Evolutionary conservation across 2,113 vertebrate genomes (phyloP), one percentile per base, ranked within the genome.

Genomic region (Gobius niger): DNA sequence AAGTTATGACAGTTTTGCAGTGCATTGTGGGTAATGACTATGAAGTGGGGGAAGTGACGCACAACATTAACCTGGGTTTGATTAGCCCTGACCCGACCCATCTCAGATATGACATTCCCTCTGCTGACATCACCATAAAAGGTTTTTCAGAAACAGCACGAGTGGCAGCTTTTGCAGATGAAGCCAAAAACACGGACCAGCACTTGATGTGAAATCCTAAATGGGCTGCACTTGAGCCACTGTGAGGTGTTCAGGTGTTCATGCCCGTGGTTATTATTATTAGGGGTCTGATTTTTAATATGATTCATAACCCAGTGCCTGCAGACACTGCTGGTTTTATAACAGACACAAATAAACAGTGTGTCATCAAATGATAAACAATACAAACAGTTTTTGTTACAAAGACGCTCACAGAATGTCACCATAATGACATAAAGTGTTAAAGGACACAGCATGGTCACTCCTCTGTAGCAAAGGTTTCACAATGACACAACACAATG

Each of bases 171-270:
- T 86, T 87, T 78, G 73, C 83, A 81, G 84, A 86, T 75, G 83
- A 83, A 82, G 77, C 67, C 53, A 75, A 79, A 76, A 87, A 81
- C 75, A 83, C 47, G 44, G 77, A 64, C 42, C 41, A 86, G 80
- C 59, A 65, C 73, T 72, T 83, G n/a, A 63, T 81, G 75, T 66
- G 65, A 79, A 84, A 87, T 60, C 74, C 75, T 69, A 81, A 84
- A 85, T 78, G 53, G 73, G 56, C 16, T 13, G 75, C 52, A 73
- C 74, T 79, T 76, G 71, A 79, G 63, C 63, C 5, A 56, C 41
- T 64, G 67, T 76, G 18, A 8, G 73, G 77, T 86, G 88, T 90
- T 90, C 86, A 8, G 73, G 77, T 86, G 88, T 90, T 90, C 86
- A 84, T 85, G 68, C 1, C 67, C 15, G 51, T 63, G 9, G 53